Percentiles rank a stretch among this genome's conserved stretches.
Conservation (phyloP, 2,113 vertebrate genomes). For the Arothron firmamentum region DNA sequence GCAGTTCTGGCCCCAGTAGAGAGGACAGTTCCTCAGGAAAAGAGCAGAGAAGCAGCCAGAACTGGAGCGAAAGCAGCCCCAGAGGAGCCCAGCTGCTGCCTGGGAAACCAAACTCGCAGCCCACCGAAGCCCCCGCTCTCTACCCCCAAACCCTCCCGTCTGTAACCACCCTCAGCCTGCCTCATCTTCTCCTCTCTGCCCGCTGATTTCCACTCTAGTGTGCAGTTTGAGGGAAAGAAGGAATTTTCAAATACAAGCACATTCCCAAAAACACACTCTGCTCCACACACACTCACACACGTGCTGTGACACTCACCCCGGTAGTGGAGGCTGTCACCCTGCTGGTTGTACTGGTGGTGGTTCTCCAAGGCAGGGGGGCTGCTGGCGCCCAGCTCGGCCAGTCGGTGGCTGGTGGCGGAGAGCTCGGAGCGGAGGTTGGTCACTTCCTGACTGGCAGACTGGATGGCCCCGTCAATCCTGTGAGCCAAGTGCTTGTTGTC, state of each 20-base stretch:
- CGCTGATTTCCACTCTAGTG: constrained; percentile 28
- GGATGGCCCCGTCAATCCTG: constrained; percentile 89
- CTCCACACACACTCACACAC: constrained; percentile 34
- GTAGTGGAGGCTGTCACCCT: constrained; percentile 70
- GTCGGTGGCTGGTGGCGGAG: constrained; percentile 84
- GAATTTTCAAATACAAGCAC: constrained; percentile 33
- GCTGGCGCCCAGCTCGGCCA: constrained; percentile 82
- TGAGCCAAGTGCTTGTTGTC: constrained; percentile 90
- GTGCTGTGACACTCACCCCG: constrained; percentile 76
- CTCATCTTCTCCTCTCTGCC: constrained; percentile 23
- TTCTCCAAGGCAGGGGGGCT: constrained; percentile 77
- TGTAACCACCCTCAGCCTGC: constrained; percentile 35
- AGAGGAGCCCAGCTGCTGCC: constrained; percentile 60
- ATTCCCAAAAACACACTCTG: constrained; percentile 58
- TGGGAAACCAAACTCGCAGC: constrained; percentile 58
- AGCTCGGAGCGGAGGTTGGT: constrained; percentile 89
- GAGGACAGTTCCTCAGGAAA: constrained; percentile 19
- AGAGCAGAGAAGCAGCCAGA: constrained; percentile 40
- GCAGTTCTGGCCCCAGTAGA: constrained; percentile 23
- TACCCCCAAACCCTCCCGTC: constrained; percentile 45
- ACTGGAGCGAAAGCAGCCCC: constrained; percentile 39
- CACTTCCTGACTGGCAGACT: constrained; percentile 89
- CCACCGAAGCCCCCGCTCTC: constrained; percentile 46
- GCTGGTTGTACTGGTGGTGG: constrained; percentile 70
- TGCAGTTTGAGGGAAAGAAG: constrained; percentile 29